Conservation (phyloP, 53 echinoderm and acorn worm species). For the Pentamera pediparva region DNA sequence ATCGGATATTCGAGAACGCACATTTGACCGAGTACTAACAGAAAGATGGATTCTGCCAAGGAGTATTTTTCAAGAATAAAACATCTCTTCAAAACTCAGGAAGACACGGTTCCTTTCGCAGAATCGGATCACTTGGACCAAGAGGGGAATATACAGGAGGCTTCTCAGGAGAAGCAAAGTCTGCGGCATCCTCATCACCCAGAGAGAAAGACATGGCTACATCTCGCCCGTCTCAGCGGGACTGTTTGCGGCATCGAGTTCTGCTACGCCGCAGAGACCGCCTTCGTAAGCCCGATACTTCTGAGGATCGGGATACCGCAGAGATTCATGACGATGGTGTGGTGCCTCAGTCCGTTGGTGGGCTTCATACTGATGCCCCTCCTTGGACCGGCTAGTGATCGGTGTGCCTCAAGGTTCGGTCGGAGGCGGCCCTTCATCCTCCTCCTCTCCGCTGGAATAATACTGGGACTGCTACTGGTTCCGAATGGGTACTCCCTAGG, state of each 20-base stretch:
- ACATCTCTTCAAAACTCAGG: neutral
- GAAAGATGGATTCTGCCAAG: slow-evolving; percentile 5
- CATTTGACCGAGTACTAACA: no score
- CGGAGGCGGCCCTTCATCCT: slow-evolving; percentile 89
- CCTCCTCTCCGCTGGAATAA: slow-evolving; percentile 62
- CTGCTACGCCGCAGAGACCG: slow-evolving; percentile 98
- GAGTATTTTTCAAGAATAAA: neutral
- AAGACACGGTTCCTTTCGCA: slow-evolving; percentile 41
- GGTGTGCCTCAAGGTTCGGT: slow-evolving; percentile 75
- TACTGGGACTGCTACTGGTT: slow-evolving; percentile 70
- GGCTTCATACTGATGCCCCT: slow-evolving; percentile 91
- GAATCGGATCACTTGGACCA: slow-evolving; percentile 8
- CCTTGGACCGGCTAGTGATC: slow-evolving; percentile 92
- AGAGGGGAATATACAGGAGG: neutral
- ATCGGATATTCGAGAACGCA: no score
- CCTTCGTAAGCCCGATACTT: slow-evolving; percentile 93
- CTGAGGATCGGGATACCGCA: slow-evolving; percentile 77
- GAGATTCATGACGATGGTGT: slow-evolving; percentile 90
- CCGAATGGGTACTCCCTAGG: slow-evolving; percentile 81
- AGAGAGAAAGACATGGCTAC: slow-evolving; percentile 46
- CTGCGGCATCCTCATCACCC: neutral
- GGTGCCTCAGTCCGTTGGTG: slow-evolving; percentile 88
- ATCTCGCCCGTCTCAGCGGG: slow-evolving; percentile 71
- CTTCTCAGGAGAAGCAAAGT: neutral
- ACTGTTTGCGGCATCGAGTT: slow-evolving; percentile 98